Base-by-base conservation (phyloP, 1,140 invertebrate species). In the Centruroides vittatus region DNA sequence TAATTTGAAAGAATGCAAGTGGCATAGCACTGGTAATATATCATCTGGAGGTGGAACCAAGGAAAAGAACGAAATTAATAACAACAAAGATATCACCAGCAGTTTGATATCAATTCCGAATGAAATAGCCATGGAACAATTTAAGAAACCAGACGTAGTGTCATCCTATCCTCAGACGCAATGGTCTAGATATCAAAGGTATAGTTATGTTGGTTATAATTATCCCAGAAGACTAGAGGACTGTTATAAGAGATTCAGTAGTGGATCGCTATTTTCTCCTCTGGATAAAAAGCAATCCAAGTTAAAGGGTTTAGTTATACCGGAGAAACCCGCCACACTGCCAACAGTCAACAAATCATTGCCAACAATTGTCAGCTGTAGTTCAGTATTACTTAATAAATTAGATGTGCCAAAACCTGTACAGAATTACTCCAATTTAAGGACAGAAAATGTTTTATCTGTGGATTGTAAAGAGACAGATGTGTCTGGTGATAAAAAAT, bases 271-370 rank as follows among this genome's bases (percentile, higher is more conserved):
- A 41, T 13, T 57, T 47, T 58, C 13, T 35, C 35, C 41, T 8
- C 13, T 41, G 11, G 41, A 41, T 8, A 41, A 41, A 8, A 41
- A 41, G 8, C 41, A 41, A 41, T 41, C 41, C 3, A 92, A 92
- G 74, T 72, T 93, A 35, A 78, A 87, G 69, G 88, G 88, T 4
- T 73, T 93, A 62, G 85, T 91, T 8, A 92, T 93, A 68, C 88
- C 89, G 6, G 88, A 92, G 71, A 67, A 60, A 55, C 61, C 55
- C 54, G 56, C 50, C 4, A 66, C 60, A 35, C 62, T 60, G 11
- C 51, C 62, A 0, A 35, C 50, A 13, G 41, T 41, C 41, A 67
- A 60, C 13, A 69, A 66, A 52, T 73, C 77, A 3, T 71, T 87
- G 54, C 89, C 89, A 3, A 86, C 88, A 75, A 91, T 93, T 59